Evolutionary conservation across 2,113 vertebrate species (phyloP), one percentile per base, ranked within the genome.

Genomic region (Gadus chalcogrammus): DNA sequence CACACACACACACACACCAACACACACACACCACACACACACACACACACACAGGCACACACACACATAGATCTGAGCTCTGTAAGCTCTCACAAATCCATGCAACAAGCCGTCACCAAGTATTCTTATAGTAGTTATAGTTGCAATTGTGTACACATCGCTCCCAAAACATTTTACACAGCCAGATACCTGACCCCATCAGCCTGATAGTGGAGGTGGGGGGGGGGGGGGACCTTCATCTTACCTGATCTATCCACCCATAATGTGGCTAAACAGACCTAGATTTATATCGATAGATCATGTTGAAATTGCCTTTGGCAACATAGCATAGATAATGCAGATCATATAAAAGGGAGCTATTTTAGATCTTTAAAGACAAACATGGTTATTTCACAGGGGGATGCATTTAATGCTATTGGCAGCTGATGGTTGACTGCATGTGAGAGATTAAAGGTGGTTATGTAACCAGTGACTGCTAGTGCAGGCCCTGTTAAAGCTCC

Each of bases 391-490:
- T 62, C 52, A 58, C n/a, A n/a, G 55, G 55, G 55, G 15, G 15
- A 16, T 16, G 15, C 7, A n/a, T 58, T 17, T 58, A n/a, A n/a
- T 58, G 16, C 15, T 16, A 13, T 17, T 5, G 55, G n/a, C 55
- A 58, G 55, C 55, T 58, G 55, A 58, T 16, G 68, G 71, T 59
- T 42, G 71, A 61, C 76, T 80, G 75, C 77, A 69, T 73, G 74
- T 62, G 71, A 77, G 52, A 80, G 89, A 85, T 85, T 83, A 84
- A 78, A 76, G 59, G 18, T 17, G 63, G 71, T 91, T 88, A 88
- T 77, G 85, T 90, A 92, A 91, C 38, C 71, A 48, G 64, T 86
- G 87, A 87, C 84, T 82, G 80, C 73, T 80, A 69, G 76, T 69
- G 74, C 53, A 73, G 82, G 84, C 79, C 84, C 72, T 65, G 11